A percentile compares a stretch with the other conserved stretches of the same genome.
phyloP scores from a whole-genome alignment of 2,888 invertebrate genomes.

The Ophion ventricosus region DNA sequence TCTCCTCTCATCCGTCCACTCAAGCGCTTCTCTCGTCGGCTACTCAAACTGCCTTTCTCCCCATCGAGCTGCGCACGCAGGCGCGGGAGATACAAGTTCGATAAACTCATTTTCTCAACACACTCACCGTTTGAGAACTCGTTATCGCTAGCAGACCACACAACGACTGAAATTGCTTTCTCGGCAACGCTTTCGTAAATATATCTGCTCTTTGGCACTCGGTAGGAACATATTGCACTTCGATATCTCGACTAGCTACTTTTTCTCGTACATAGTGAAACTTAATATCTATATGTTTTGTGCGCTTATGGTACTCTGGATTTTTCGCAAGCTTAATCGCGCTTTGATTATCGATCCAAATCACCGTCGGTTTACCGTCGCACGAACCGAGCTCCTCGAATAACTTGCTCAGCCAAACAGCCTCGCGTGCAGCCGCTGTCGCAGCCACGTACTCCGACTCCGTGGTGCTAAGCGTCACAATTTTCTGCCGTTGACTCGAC shows the following conservation, averaged over 20 bases:
- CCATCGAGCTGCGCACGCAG: too few species aligned
- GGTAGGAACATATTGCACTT: constrained; percentile 9
- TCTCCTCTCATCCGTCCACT: too few species aligned
- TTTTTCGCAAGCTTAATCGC: constrained; percentile 33
- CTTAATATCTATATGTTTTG: constrained; percentile 20
- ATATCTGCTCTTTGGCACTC: constrained; percentile 27
- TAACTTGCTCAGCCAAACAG: constrained; percentile 63
- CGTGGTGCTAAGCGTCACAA: constrained; percentile 65
- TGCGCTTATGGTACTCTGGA: constrained; percentile 38
- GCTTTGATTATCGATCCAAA: constrained; percentile 37
- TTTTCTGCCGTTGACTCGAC: constrained; percentile 62
- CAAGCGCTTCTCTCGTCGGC: too few species aligned
- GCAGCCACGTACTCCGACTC: constrained; percentile 71
- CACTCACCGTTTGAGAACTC: too few species aligned
- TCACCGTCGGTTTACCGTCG: constrained; percentile 1
- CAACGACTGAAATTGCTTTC: neutral
- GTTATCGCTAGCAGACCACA: neutral
- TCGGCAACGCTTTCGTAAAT: constrained; percentile 25
- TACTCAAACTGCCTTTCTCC: too few species aligned
- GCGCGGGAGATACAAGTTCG: constrained; percentile 5
- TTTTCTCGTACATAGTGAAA: constrained; percentile 20
- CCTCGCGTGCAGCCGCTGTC: constrained; percentile 60
- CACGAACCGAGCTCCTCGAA: constrained; percentile 37
- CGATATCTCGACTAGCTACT: neutral
- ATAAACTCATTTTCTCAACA: constrained; percentile 27